Evolutionary conservation across 2,888 invertebrate species (phyloP), one percentile per base, ranked within the genome.

Genomic region (Listrodromus nycthemerus): DNA sequence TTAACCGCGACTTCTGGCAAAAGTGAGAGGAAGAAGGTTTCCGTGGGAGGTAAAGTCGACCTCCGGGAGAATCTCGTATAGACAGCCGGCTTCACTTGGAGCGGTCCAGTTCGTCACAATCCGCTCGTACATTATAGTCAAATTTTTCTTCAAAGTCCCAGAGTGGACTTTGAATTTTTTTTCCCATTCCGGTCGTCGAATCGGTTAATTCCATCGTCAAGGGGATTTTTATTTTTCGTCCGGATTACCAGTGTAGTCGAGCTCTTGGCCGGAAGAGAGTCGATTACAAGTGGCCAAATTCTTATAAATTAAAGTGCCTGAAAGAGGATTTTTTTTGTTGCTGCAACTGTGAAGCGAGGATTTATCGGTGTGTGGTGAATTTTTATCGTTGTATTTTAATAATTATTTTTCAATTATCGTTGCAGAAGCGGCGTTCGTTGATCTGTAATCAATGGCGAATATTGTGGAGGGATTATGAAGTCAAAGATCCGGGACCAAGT

Each of bases 31-130:
- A 83, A 76, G 67, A 83, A 66, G 77, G 70, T 79, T 79, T 74
- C 63, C 45, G 80, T 73, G 80, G 83, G 89, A 88, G 89, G 86
- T 86, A 88, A 71, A 81, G 74, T 61, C 87, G 90, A 89, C 87
- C 91, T 91, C 90, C 88, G 84, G 78, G 79, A 84, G 87, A 87
- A 83, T 88, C 88, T 85, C 86, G 85, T 91, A 91, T 90, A 91
- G 88, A 89, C 86, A 87, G 87, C 83, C 88, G 91, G 84, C 87
- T 87, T 78, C 82, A 81, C 87, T 79, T 83, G 80, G 78, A 55
- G 69, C 85, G 89, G 86, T 90, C 86, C 91, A 91, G 91, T 91
- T 85, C 86, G 87, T 87, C 85, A 77, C 78, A 52, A 81, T 65
- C 77, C 65, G 77, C 61, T 77, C 82, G 65, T 65, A 69, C 77